Evolutionary conservation across 2,888 invertebrate genomes (phyloP).

Genomic region (Neelides folsomi): DNA sequence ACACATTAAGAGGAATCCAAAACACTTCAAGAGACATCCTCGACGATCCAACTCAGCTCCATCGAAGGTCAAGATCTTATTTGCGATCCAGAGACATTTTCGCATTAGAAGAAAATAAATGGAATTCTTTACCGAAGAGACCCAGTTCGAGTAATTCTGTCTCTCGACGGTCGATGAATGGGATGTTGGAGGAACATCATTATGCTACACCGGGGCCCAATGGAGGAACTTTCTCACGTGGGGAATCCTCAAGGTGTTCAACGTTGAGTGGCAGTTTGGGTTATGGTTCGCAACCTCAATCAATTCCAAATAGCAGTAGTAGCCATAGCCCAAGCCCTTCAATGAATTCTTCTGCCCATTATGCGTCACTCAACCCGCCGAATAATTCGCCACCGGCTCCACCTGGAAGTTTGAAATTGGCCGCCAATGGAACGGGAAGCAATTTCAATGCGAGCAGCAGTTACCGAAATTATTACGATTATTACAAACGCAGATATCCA

Average conservation of each 20-base stretch:
- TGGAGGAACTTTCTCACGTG: slow-evolving; percentile 9
- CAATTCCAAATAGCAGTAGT: slow-evolving; percentile 6
- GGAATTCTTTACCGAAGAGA: slow-evolving; percentile 15
- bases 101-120: slow-evolving; percentile 2
- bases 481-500: slow-evolving; percentile 23
- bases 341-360: slow-evolving; percentile 9
- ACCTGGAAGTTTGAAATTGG: background rate
- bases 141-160: slow-evolving; percentile 13
- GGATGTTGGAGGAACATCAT: no score
- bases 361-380: slow-evolving; percentile 1
- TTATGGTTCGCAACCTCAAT: slow-evolving; percentile 13
- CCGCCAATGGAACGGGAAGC: slow-evolving; percentile 6
- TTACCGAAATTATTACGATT: slow-evolving; percentile 22
- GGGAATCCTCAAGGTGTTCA: slow-evolving; percentile 26
- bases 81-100: background rate
- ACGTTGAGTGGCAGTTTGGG: slow-evolving; percentile 28
- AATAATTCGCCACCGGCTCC: slow-evolving; percentile 1
- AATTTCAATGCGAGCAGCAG: slow-evolving; percentile 7
- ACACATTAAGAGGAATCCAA: background rate
- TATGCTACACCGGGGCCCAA: no score
- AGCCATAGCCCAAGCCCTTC: slow-evolving; percentile 23
- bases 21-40: background rate
- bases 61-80: slow-evolving; percentile 1
- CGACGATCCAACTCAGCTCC: slow-evolving; percentile 1
- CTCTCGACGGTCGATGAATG: background rate